phyloP scores from a whole-genome alignment of 2,888 invertebrate genomes.

The Himalopsyche kuldschensis region DNA sequence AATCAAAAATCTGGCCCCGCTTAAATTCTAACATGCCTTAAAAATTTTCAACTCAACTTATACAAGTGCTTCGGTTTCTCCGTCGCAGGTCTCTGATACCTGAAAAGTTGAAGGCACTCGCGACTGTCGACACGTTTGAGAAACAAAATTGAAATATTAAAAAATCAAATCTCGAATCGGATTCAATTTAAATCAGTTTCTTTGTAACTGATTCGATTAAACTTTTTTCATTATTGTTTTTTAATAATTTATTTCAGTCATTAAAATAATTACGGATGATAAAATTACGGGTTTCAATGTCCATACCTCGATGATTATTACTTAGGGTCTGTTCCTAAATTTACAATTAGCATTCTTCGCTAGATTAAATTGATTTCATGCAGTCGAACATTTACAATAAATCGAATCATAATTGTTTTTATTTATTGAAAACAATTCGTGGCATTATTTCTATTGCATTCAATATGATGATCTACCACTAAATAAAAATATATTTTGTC shows the following conservation, averaged over 20 bases:
- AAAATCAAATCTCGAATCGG: conserved; percentile 19
- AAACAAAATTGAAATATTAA: conserved; percentile 30
- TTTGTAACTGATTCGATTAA: neutral
- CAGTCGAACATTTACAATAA: neutral
- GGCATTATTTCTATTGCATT: too few species aligned
- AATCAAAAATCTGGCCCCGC: too few species aligned
- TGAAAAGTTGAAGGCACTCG: conserved; percentile 9
- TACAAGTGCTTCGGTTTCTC: neutral
- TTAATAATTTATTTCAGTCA: neutral
- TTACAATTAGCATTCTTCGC: neutral
- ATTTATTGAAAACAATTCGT: too few species aligned
- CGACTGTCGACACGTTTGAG: conserved; percentile 33
- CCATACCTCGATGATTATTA: neutral
- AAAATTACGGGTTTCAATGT: neutral
- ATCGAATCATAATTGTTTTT: too few species aligned
- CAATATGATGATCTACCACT: too few species aligned
- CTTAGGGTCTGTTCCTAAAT: neutral
- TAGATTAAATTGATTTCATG: neutral
- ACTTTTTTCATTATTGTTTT: neutral
- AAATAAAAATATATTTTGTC: too few species aligned
- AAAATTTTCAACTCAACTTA: too few species aligned
- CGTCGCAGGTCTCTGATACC: conserved; percentile 20
- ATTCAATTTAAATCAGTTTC: conserved; percentile 1
- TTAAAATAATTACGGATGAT: neutral
- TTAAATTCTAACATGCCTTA: too few species aligned